Evolutionary conservation across 2,888 invertebrate species (phyloP).

Genomic region (Emmelina monodactyla): DNA sequence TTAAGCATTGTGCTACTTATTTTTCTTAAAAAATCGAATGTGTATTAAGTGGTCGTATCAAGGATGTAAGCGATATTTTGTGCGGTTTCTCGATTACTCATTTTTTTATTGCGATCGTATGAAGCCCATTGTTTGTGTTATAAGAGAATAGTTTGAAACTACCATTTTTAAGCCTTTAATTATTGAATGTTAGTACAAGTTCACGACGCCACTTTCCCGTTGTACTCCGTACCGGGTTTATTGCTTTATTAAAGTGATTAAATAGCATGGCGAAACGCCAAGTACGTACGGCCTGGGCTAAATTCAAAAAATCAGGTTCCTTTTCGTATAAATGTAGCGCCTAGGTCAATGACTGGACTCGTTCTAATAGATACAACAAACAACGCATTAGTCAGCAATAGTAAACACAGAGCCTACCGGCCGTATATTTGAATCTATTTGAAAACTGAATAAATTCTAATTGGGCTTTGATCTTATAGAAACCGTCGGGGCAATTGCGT

Average conservation of each 20-base stretch:
- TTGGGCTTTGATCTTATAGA: too few relatives aligned
- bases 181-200: background rate
- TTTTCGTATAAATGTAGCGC: slow-evolving; percentile 20
- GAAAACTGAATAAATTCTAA: too few relatives aligned
- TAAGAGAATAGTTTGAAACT: too few relatives aligned
- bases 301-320: slow-evolving; percentile 35
- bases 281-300: slow-evolving; percentile 33
- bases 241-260: slow-evolving; percentile 53
- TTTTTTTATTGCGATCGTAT: slow-evolving; percentile 45
- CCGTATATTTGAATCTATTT: too few relatives aligned
- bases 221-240: slow-evolving; percentile 24
- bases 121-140: slow-evolving; percentile 44
- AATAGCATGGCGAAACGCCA: slow-evolving; percentile 43
- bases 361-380: background rate
- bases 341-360: slow-evolving; percentile 17
- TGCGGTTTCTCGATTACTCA: slow-evolving; percentile 33
- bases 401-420: too few relatives aligned
- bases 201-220: background rate
- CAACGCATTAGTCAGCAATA: too few relatives aligned
- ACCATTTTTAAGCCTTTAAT: background rate
- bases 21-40: slow-evolving; percentile 19
- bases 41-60: slow-evolving; percentile 34
- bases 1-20: slow-evolving; percentile 36
- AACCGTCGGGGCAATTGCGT: too few relatives aligned
- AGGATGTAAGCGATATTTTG: slow-evolving; percentile 31